Base-by-base conservation (phyloP, 2,888 invertebrate species). In the Eutolmus rufibarbis region DNA sequence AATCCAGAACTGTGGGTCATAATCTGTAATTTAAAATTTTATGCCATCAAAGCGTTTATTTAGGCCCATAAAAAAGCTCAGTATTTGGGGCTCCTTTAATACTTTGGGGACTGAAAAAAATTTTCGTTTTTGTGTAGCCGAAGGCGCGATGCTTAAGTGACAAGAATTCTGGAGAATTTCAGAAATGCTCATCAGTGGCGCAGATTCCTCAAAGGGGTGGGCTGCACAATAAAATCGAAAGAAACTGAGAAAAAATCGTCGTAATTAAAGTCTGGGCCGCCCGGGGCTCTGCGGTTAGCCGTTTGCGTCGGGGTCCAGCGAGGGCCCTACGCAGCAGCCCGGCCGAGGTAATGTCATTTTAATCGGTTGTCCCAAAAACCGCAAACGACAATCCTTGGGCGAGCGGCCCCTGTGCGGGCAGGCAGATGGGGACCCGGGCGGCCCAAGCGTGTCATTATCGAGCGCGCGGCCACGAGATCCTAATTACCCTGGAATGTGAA, bases 391-490 rank as follows among this genome's bases (percentile, higher is more conserved):
- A 88, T 89, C 89, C 88, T 57, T 31, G 81, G 43, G 16, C 81
- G 7, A 31, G 78, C 23, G 46, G 74, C n/a, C 19, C 16, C 19
- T 82, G 74, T 81, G 89, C 84, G 87, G 89, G 88, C 88, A 87
- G 88, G 89, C 87, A 88, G 87, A 82, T 79, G 87, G 88, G 74
- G 87, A 86, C 84, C 85, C 86, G 78, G 88, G 86, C 86, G 43
- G 16, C 86, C 89, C 88, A 88, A 89, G 89, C 89, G 88, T 89
- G 89, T 89, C 89, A 89, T 89, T 89, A 89, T 89, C 89, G 88
- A 87, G 74, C 87, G 88, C 88, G 89, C 77, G 88, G 89, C 89
- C 89, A 89, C 89, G 89, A 89, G 89, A 89, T 89, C 88, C 89
- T 89, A 89, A 89, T 89, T 89, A 89, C 88, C 81, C 23, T 88